Evolutionary conservation across 2,797 vertebrate genomes (phyloP).

Genomic region (Phataginus tetradactyla): DNA sequence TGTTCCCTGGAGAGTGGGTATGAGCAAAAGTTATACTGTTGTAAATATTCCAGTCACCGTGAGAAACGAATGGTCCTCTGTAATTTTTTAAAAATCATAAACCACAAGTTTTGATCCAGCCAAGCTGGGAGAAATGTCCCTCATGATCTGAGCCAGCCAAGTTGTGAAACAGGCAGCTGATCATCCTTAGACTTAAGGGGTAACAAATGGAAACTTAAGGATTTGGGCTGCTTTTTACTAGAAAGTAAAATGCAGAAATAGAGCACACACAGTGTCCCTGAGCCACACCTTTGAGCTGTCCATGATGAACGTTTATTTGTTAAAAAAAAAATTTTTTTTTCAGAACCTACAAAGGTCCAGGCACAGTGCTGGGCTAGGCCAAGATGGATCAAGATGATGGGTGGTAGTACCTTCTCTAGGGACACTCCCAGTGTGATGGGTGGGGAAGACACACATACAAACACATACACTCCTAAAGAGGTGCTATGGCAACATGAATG

Average conservation of each 20-base stretch:
- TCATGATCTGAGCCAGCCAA: constrained; percentile 35
- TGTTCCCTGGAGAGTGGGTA: not conserved
- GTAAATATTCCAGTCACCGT: constrained; percentile 36
- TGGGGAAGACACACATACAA: not conserved
- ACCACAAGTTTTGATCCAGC: constrained; percentile 31
- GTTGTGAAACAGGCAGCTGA: not conserved
- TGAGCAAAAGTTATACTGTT: constrained; percentile 1
- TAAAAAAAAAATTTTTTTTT: not conserved
- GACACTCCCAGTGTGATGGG: not conserved
- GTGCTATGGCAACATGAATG: no score
- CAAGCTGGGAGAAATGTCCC: constrained; percentile 14
- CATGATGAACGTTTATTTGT: not conserved
- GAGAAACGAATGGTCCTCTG: not conserved
- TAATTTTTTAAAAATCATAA: constrained; percentile 33
- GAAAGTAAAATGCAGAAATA: constrained; percentile 30
- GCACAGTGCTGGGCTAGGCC: not conserved
- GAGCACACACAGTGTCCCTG: not conserved
- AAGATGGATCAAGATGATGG: not conserved
- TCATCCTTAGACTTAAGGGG: not conserved
- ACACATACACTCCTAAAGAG: not conserved
- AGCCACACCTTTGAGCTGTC: not conserved
- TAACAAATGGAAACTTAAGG: constrained; percentile 35
- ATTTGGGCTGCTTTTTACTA: constrained; percentile 25
- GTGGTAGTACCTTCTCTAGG: not conserved
- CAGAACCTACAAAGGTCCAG: not conserved